Conservation (phyloP, 2,888 invertebrate genomes). For the Philereme transversata region DNA sequence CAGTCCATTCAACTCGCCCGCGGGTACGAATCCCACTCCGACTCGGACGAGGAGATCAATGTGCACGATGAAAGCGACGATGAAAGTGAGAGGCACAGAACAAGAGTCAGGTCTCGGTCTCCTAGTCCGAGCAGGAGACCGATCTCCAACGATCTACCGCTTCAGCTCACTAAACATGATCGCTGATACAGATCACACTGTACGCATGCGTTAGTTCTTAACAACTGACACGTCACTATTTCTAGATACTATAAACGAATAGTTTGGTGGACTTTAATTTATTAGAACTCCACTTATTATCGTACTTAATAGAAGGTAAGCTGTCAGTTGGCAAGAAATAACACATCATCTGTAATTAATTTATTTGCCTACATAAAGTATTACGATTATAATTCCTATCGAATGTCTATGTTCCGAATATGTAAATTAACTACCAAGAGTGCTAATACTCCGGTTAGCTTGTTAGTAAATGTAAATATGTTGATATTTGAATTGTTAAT, state of each 20-base stretch:
- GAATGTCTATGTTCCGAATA: constrained; percentile 68
- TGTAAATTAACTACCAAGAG: constrained; percentile 67
- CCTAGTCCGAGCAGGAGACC: constrained; percentile 38
- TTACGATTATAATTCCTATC: constrained; percentile 65
- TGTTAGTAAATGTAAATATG: constrained; percentile 77
- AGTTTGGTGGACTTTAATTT: too few species aligned
- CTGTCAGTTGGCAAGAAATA: constrained; percentile 48
- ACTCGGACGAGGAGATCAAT: constrained; percentile 92
- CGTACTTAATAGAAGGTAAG: too few species aligned
- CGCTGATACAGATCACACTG: constrained; percentile 66
- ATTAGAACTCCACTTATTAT: too few species aligned
- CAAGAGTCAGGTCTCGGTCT: constrained; percentile 76
- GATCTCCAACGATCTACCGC: constrained; percentile 80
- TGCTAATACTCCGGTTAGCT: constrained; percentile 66
- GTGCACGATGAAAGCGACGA: constrained; percentile 91
- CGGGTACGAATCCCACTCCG: constrained; percentile 81
- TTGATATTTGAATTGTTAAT: constrained; percentile 68
- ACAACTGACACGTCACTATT: too few species aligned
- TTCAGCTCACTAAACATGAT: constrained; percentile 89
- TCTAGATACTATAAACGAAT: too few species aligned
- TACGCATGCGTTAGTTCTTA: too few species aligned
- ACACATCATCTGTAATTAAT: constrained; percentile 45
- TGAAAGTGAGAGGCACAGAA: constrained; percentile 77
- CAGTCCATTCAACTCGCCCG: constrained; percentile 76
- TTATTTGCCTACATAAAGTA: constrained; percentile 62